phyloP scores from a whole-genome alignment of 2,888 invertebrate species.

The Podotricha telesiphe region DNA sequence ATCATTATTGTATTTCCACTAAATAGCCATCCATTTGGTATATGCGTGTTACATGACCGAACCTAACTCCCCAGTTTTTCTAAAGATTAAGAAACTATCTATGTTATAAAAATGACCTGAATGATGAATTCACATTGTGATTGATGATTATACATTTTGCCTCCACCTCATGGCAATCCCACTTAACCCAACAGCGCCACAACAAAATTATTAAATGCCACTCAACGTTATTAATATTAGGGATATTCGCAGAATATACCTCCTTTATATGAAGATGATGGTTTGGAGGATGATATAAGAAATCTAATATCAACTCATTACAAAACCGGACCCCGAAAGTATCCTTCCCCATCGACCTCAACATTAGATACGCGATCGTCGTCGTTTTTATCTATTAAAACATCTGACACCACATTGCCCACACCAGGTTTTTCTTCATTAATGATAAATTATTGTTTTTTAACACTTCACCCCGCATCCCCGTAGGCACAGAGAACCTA shows the following conservation, averaged over 20 bases:
- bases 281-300: conserved; percentile 55
- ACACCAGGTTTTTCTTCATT: conserved; percentile 60
- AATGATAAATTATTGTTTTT: neutral
- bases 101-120: too few species aligned
- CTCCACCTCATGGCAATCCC: too few species aligned
- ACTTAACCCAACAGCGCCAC: too few species aligned
- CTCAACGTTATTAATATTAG: conserved; percentile 6
- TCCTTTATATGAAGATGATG: conserved; percentile 48
- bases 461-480: neutral
- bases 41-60: too few species aligned
- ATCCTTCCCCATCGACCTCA: conserved; percentile 44
- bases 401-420: conserved; percentile 69
- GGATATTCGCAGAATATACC: conserved; percentile 7
- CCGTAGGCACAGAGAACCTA: too few species aligned
- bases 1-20: too few species aligned
- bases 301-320: conserved; percentile 55
- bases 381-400: conserved; percentile 66
- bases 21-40: too few species aligned
- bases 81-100: too few species aligned
- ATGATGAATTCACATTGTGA: too few species aligned
- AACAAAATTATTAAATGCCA: too few species aligned
- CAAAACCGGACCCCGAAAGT: conserved; percentile 48
- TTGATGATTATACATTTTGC: too few species aligned
- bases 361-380: conserved; percentile 64
- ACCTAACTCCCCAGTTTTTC: too few species aligned